Percentiles rank a stretch among this genome's conserved stretches.
These are phyloP conservation scores for Thymelicus sylvestris DNA, from an alignment of 2,888 invertebrate genomes.

Conservation along the genomic window DNA sequence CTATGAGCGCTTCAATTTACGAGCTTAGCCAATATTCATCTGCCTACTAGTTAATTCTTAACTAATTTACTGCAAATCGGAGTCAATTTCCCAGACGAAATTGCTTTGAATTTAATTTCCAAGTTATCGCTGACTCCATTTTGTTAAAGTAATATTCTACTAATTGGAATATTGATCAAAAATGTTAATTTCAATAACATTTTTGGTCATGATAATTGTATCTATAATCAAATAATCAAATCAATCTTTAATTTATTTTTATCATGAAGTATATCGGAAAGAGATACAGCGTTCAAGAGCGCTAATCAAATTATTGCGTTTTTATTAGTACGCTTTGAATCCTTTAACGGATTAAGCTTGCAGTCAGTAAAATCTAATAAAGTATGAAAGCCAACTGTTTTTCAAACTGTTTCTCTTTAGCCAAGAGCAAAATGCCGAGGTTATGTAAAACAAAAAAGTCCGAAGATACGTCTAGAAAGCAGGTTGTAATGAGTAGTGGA, in stretches of 20 bases:
- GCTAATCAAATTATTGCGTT: slow-evolving; percentile 11
- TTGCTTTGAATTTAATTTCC: neutral
- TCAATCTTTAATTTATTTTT: neutral
- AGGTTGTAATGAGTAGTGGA: slow-evolving; percentile 35
- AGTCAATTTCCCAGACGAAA: neutral
- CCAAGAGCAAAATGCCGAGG: slow-evolving; percentile 27
- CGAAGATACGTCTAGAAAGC: slow-evolving; percentile 41
- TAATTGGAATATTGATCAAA: no score
- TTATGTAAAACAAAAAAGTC: slow-evolving; percentile 27
- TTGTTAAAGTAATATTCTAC: no score
- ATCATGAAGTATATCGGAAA: slow-evolving; percentile 9
- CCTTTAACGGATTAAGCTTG: neutral
- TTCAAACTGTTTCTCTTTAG: slow-evolving; percentile 15
- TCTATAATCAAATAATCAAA: neutral
- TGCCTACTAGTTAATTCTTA: neutral
- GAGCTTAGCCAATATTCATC: neutral
- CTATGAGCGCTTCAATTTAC: neutral
- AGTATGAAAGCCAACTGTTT: slow-evolving; percentile 30
- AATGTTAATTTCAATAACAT: no score
- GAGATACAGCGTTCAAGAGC: neutral
- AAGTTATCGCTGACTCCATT: no score
- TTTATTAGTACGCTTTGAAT: slow-evolving; percentile 4
- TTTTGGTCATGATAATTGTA: no score
- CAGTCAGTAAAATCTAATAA: slow-evolving; percentile 2
- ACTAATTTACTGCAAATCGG: neutral